A percentile compares a stretch with the other conserved stretches of the same genome.
Conservation (phyloP, 2,113 vertebrate species). For the Caranx melampygus region DNA sequence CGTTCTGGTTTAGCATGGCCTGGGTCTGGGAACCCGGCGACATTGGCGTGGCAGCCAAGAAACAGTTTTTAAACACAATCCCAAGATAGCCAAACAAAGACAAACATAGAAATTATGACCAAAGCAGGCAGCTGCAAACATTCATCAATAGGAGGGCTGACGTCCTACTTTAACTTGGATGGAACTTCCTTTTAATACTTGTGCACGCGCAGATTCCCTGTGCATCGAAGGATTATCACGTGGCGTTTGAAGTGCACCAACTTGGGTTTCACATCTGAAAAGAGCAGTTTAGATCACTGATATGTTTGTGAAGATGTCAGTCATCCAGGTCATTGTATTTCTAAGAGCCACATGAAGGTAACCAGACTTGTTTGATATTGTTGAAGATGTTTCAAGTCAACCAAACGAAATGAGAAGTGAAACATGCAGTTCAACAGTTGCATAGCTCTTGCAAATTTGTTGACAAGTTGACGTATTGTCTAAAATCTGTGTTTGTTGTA, state of each 20-base stretch:
- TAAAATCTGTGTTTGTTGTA: constrained; percentile 7
- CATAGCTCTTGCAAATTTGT: not conserved
- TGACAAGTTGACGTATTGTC: not conserved
- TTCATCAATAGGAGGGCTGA: not conserved
- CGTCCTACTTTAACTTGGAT: not conserved
- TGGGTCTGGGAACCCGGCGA: not conserved
- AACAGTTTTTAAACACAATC: not conserved
- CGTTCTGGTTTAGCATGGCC: not conserved
- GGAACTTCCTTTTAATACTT: not conserved
- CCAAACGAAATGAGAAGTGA: too few relatives aligned
- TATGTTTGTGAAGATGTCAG: too few relatives aligned
- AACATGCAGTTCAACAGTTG: too few relatives aligned
- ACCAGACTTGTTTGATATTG: too few relatives aligned
- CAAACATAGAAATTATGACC: not conserved
- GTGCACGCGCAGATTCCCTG: not conserved
- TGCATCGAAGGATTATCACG: not conserved
- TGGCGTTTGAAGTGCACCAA: not conserved
- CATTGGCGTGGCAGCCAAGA: not conserved
- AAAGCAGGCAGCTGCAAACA: not conserved
- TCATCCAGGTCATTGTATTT: too few relatives aligned
- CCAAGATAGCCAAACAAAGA: not conserved
- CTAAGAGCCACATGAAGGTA: too few relatives aligned
- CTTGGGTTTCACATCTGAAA: not conserved
- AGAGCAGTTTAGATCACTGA: not conserved
- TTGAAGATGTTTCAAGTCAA: too few relatives aligned